A percentile compares a stretch with the other conserved stretches of the same genome.
Evolutionary conservation across 1,140 invertebrate species (phyloP).

Genomic region (Phocides pigmalion): DNA sequence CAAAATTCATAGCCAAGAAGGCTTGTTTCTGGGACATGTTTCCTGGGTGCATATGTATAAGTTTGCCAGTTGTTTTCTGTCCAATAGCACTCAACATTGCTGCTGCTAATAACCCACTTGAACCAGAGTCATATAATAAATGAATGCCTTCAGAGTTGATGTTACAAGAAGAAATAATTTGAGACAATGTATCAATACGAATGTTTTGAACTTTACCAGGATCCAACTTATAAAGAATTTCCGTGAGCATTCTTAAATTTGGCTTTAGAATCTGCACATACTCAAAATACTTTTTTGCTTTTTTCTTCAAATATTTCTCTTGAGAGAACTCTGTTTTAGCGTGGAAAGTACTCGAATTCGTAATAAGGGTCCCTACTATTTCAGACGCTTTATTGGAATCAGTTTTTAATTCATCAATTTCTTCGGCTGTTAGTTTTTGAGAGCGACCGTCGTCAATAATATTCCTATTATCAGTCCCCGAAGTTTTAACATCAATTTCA

Average conservation of each 20-base stretch:
- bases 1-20: constrained; percentile 91
- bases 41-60: constrained; percentile 92
- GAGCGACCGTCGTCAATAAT: constrained; percentile 93
- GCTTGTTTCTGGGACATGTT: constrained; percentile 91
- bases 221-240: constrained; percentile 92
- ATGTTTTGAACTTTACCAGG: constrained; percentile 91
- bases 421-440: constrained; percentile 92
- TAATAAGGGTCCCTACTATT: constrained; percentile 94
- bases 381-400: constrained; percentile 90
- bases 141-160: constrained; percentile 91
- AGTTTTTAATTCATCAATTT: constrained; percentile 91
- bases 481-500: constrained; percentile 83
- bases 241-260: constrained; percentile 88
- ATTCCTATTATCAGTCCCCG: constrained; percentile 92
- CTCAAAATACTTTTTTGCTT: constrained; percentile 95
- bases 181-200: constrained; percentile 93
- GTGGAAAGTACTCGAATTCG: constrained; percentile 94
- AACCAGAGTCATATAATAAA: constrained; percentile 94
- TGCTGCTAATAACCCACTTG: constrained; percentile 92
- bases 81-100: constrained; percentile 91
- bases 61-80: constrained; percentile 84
- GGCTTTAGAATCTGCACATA: constrained; percentile 90
- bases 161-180: constrained; percentile 93
- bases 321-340: constrained; percentile 96
- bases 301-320: constrained; percentile 97